Evolutionary conservation across 2,797 vertebrate genomes (phyloP).

Genomic region (Monodelphis domestica): DNA sequence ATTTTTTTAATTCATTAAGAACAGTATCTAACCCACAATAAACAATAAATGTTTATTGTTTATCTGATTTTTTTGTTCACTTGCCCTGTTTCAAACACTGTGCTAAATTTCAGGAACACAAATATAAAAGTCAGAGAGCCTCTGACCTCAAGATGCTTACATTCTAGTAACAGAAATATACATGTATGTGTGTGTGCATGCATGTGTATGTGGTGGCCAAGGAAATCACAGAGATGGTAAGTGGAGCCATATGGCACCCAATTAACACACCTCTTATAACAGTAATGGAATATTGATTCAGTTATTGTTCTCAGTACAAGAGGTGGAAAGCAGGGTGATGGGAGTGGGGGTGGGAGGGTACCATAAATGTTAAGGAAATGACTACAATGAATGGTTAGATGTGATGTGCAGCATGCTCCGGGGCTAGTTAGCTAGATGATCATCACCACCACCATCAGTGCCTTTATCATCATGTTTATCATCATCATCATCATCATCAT

Average conservation of each 20-base stretch:
- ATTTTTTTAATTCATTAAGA: background rate
- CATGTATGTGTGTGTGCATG: background rate
- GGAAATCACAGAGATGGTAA: background rate
- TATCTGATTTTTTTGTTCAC: background rate
- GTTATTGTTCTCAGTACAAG: background rate
- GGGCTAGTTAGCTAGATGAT: background rate
- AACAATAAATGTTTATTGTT: background rate
- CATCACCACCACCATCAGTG: background rate
- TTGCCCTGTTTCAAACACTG: background rate
- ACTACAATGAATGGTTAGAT: background rate
- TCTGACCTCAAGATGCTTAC: background rate
- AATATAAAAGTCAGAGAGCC: background rate
- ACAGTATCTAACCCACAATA: background rate
- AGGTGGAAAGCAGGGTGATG: background rate
- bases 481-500: background rate
- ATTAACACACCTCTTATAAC: background rate
- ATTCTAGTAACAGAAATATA: background rate
- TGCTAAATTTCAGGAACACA: background rate
- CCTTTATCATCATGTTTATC: too few species aligned
- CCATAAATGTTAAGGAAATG: background rate
- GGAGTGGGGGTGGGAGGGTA: too few species aligned
- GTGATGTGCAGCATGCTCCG: background rate
- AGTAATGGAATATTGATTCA: background rate
- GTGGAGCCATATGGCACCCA: background rate
- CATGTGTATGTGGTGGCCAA: background rate